Conservation (phyloP, 2,113 vertebrate species). For the Pteropus alecto region DNA sequence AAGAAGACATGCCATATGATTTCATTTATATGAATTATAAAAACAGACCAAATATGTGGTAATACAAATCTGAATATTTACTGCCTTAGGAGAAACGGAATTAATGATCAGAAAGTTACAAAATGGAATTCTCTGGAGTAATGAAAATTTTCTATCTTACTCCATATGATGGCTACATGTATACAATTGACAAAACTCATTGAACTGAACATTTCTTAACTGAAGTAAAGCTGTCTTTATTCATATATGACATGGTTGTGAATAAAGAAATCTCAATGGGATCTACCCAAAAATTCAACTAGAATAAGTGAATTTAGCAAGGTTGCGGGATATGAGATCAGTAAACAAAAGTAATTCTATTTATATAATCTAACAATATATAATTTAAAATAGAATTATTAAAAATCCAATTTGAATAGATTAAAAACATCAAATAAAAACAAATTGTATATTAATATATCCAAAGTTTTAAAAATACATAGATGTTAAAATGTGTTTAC, state of each 20-base stretch:
- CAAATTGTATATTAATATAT: not conserved
- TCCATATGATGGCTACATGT: not conserved
- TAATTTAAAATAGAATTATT: not conserved
- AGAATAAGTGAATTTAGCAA: not conserved
- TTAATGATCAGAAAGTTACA: not conserved
- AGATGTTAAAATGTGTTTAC: not conserved
- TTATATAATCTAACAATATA: not conserved
- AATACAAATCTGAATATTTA: not conserved
- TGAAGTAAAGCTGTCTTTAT: not conserved
- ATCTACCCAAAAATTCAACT: not conserved
- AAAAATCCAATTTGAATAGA: not conserved
- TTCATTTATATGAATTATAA: not conserved
- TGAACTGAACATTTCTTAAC: not conserved
- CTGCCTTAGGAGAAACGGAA: not conserved
- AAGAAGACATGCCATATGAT: not conserved
- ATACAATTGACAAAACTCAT: not conserved
- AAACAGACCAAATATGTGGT: not conserved
- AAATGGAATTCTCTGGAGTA: not conserved
- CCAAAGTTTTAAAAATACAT: not conserved
- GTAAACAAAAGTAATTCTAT: not conserved
- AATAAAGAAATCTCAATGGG: not conserved
- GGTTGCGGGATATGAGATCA: not conserved
- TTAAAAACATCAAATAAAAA: not conserved
- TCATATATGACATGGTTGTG: not conserved
- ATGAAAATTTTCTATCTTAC: not conserved